A percentile compares a stretch with the other conserved stretches of the same genome.
Evolutionary conservation across 1,140 invertebrate species (phyloP).

Genomic region (Aphelenchoides besseyi): DNA sequence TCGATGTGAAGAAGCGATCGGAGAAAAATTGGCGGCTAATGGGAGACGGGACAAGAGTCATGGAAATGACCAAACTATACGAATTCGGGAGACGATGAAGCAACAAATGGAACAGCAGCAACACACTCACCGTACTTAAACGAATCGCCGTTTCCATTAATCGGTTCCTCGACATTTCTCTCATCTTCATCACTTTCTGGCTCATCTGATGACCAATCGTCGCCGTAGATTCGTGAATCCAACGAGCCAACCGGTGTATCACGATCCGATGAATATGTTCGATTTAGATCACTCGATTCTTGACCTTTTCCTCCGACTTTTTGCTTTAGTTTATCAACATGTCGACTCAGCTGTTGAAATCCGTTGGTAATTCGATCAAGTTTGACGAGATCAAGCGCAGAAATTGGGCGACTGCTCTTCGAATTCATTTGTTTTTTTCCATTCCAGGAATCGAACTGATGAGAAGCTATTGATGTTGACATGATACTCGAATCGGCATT

Average conservation of each 20-base stretch:
- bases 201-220: constrained; percentile 49
- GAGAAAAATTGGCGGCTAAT: background rate
- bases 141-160: background rate
- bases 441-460: constrained; percentile 6
- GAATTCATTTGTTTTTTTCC: background rate
- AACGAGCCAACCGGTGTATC: constrained; percentile 5
- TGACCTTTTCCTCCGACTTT: background rate
- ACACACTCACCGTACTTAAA: constrained; percentile 14
- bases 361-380: constrained; percentile 16
- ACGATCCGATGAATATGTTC: background rate
- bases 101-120: background rate
- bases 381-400: constrained; percentile 5
- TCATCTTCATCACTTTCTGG: constrained; percentile 24
- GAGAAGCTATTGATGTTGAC: constrained; percentile 4
- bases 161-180: constrained; percentile 26
- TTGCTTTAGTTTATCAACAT: constrained; percentile 24
- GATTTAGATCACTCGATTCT: background rate
- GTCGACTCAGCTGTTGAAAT: background rate
- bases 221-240: constrained; percentile 37
- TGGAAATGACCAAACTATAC: background rate
- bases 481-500: background rate
- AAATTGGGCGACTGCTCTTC: constrained; percentile 20
- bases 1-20: no score
- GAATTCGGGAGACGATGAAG: background rate
- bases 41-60: no score